Percentiles rank a stretch among this genome's conserved stretches.
Evolutionary conservation across 1,140 invertebrate species (phyloP).

Genomic region (Heterodera carotae): DNA sequence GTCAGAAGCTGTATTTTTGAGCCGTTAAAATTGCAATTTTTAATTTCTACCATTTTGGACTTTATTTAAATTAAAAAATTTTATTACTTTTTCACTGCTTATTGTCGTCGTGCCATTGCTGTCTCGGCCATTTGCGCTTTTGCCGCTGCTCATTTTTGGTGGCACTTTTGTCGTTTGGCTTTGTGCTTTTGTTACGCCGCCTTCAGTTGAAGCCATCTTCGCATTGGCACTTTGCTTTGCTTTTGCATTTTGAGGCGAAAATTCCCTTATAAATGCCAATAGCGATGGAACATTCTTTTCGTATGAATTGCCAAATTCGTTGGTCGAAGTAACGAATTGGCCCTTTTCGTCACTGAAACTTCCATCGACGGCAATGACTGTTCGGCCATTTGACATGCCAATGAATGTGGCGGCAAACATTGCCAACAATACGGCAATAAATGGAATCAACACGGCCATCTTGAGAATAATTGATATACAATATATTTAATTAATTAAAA

Average conservation of each 20-base stretch:
- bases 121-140: too few relatives aligned
- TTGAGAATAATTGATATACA: background rate
- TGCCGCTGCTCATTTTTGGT: background rate
- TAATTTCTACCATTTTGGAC: too few relatives aligned
- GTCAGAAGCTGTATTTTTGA: too few relatives aligned
- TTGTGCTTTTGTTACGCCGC: background rate
- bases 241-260: background rate
- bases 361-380: background rate
- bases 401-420: background rate
- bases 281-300: background rate
- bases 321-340: background rate
- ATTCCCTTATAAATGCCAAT: background rate
- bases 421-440: background rate
- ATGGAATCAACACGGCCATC: background rate
- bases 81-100: too few relatives aligned
- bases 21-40: too few relatives aligned
- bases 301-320: background rate
- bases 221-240: background rate
- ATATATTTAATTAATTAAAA: too few relatives aligned
- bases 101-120: too few relatives aligned
- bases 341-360: background rate
- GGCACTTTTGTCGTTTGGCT: background rate
- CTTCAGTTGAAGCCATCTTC: background rate
- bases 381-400: background rate
- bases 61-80: too few relatives aligned